Conservation (phyloP, 2,888 invertebrate species). For the Heliconius sara region DNA sequence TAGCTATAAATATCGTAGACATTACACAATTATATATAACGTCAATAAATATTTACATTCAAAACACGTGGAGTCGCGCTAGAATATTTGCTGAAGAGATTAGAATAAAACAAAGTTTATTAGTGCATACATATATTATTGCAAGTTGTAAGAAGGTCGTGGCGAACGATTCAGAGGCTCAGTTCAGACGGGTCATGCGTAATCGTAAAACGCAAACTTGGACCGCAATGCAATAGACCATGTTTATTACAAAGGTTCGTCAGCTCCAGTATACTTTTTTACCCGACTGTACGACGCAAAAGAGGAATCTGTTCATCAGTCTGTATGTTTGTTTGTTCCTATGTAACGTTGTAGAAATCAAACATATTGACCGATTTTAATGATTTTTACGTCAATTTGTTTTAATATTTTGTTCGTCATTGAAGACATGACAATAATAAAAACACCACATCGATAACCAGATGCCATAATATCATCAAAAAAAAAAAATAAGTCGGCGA, state of each 20-base stretch:
- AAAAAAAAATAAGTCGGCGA: too few species aligned
- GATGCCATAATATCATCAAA: too few species aligned
- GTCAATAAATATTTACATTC: slow-evolving; percentile 13
- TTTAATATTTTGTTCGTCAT: too few species aligned
- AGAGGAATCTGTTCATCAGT: too few species aligned
- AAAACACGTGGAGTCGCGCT: slow-evolving; percentile 17
- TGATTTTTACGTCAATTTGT: too few species aligned
- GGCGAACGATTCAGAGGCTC: slow-evolving; percentile 42
- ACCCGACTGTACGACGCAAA: too few species aligned
- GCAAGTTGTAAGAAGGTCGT: slow-evolving; percentile 38
- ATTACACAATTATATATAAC: slow-evolving; percentile 13
- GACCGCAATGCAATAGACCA: slow-evolving; percentile 24
- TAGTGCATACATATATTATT: slow-evolving; percentile 36
- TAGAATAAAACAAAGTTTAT: slow-evolving; percentile 40
- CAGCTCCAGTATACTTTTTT: neutral
- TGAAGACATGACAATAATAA: too few species aligned
- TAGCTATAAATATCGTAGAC: slow-evolving; percentile 2
- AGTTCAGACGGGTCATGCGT: slow-evolving; percentile 44
- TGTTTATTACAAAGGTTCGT: slow-evolving; percentile 34
- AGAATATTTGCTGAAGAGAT: slow-evolving; percentile 18
- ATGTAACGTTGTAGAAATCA: too few species aligned
- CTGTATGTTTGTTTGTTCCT: too few species aligned
- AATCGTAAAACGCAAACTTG: slow-evolving; percentile 46
- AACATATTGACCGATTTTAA: too few species aligned
- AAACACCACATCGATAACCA: too few species aligned